Base-by-base conservation (phyloP, 2,888 invertebrate genomes). In the Rhagonycha fulva region DNA sequence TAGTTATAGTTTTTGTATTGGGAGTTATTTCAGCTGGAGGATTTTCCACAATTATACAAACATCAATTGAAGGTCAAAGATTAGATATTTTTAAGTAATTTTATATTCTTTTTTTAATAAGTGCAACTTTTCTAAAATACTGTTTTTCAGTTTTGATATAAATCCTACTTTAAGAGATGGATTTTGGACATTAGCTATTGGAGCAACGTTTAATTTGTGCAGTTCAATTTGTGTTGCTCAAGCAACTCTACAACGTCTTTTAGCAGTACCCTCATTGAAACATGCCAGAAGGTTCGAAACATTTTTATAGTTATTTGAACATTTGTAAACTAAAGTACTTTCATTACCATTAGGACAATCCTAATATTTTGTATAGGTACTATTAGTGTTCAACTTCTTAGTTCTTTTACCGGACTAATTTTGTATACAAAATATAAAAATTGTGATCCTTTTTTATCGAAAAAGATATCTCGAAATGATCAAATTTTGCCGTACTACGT, bases 401-500 rank as follows among this genome's bases (percentile, higher is more conserved):
- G 91, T 0, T 89, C 91, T 72, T 88, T 91, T 26, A 89, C 91
- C 30, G 93, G 93, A 0, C 83, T 93, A 14, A 89, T 91, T 0
- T 86, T 93, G 80, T 93, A 91, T 80, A 90, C 92, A 0, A 91
- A 90, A 87, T 93, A 92, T 81, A 89, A 90, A 75, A 90, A 90
- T 3, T 93, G 93, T 79, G 93, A 93, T 86, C 93, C 93, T 0
- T 82, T 93, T 0, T 84, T 89, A n/a, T 89, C 91, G 2, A 89
- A 91, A 68, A 89, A 89, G 81, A 90, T 91, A 30, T 87, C 88
- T 62, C 90, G 89, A 83, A 88, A 89, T 81, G 92, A 92, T 83
- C 90, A 92, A 76, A 76, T 87, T 9, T 89, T 95, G 3, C 94
- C 94, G 0, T 91, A 92, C 82, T 95, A 93, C 82, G 90, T 95